Evolutionary conservation across 1,140 invertebrate genomes (phyloP).

Genomic region (Papilio polytes): DNA sequence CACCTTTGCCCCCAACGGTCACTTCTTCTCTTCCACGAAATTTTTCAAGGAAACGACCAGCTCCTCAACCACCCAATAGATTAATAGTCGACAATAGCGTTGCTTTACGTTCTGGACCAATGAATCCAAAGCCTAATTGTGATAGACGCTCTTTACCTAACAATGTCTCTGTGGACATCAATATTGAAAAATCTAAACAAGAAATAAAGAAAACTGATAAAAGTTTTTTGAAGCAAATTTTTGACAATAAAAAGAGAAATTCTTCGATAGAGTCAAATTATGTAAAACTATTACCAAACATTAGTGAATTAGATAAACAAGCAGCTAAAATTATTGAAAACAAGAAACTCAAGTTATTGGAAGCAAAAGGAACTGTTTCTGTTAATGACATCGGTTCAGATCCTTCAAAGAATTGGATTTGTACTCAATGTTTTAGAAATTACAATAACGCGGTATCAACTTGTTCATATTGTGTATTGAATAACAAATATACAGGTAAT

Average conservation of each 20-base stretch:
- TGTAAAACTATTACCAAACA: slow-evolving; percentile 88
- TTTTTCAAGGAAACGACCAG: slow-evolving; percentile 66
- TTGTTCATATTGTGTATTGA: slow-evolving; percentile 62
- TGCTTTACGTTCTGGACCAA: slow-evolving; percentile 45
- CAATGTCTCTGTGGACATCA: slow-evolving; percentile 44
- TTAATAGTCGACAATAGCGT: slow-evolving; percentile 51
- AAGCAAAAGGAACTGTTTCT: slow-evolving; percentile 14
- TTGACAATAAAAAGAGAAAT: slow-evolving; percentile 76
- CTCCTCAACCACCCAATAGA: slow-evolving; percentile 65
- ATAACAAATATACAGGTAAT: slow-evolving; percentile 41
- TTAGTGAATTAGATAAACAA: slow-evolving; percentile 91
- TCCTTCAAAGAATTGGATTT: slow-evolving; percentile 59
- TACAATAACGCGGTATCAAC: slow-evolving; percentile 58
- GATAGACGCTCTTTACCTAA: slow-evolving; percentile 41
- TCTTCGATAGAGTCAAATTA: slow-evolving; percentile 63
- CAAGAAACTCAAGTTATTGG: slow-evolving; percentile 54
- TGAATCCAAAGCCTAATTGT: slow-evolving; percentile 47
- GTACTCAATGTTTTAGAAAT: slow-evolving; percentile 68
- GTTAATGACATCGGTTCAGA: slow-evolving; percentile 24
- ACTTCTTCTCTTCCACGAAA: slow-evolving; percentile 54
- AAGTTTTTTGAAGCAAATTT: slow-evolving; percentile 76
- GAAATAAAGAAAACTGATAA: slow-evolving; percentile 68
- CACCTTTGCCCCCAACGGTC: slow-evolving; percentile 86
- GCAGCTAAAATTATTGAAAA: slow-evolving; percentile 89
- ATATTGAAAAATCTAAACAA: slow-evolving; percentile 58